phyloP scores from a whole-genome alignment of 2,113 vertebrate genomes.

The Vanacampus margaritifer region DNA sequence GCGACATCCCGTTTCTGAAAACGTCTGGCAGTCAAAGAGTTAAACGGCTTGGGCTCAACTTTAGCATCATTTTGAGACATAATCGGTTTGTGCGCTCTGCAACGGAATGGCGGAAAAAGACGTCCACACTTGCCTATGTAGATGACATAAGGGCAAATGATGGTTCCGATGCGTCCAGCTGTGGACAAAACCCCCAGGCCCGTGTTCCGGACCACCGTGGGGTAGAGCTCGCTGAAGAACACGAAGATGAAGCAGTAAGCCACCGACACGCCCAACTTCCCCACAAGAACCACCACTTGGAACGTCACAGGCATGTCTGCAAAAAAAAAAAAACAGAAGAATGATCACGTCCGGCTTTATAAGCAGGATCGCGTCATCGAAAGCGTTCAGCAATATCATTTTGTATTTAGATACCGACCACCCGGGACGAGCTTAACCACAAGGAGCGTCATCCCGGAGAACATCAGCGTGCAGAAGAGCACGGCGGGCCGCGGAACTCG shows the following conservation, averaged over 20 bases:
- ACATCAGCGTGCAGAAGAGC: slow-evolving; percentile 32
- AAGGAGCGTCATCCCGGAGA: slow-evolving; percentile 43
- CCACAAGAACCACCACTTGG: slow-evolving; percentile 40
- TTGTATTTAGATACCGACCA: slow-evolving; percentile 32
- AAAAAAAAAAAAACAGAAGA: slow-evolving; percentile 8
- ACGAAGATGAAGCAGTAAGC: slow-evolving; percentile 33
- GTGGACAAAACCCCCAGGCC: slow-evolving; percentile 45
- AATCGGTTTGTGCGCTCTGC: too few relatives aligned
- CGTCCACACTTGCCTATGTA: slow-evolving; percentile 35
- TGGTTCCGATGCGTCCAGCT: slow-evolving; percentile 32
- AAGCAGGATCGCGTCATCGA: background rate
- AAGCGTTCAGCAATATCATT: background rate
- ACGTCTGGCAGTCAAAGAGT: too few relatives aligned
- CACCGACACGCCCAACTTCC: slow-evolving; percentile 36
- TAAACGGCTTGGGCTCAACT: too few relatives aligned
- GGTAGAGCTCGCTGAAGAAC: slow-evolving; percentile 49
- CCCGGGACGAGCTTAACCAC: slow-evolving; percentile 48
- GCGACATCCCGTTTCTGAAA: too few relatives aligned
- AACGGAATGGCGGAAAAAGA: background rate
- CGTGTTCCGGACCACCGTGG: slow-evolving; percentile 59
- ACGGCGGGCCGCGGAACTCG: slow-evolving; percentile 26
- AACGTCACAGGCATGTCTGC: slow-evolving; percentile 35
- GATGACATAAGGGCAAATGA: slow-evolving; percentile 44
- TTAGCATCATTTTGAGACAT: background rate
- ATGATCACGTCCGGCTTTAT: background rate